Base-by-base conservation (phyloP, 1,140 invertebrate species). In the Euura lappo region DNA sequence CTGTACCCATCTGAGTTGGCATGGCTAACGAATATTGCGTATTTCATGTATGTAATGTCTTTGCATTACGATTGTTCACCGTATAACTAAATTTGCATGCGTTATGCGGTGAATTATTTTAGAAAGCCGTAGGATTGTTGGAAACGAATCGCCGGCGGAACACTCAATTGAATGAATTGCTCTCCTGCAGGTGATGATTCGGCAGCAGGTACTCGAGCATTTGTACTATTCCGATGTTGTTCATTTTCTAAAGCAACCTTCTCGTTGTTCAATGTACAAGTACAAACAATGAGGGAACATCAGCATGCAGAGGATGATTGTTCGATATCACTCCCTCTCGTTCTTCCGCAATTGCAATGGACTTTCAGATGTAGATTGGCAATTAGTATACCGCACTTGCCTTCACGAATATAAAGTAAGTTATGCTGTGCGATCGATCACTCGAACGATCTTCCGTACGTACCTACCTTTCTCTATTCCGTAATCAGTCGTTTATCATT, bases 321-420 rank as follows among this genome's bases (percentile, higher is more conserved):
- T 75, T 44, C 60, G 69, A 70, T 68, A 7, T 60, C 43, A 70
- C 72, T 68, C 73, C 77, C 51, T 65, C 28, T 74, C 73, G 73
- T 72, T 1, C 73, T 65, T 78, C 68, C 47, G 28, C 6, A 11
- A 60, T 60, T 60, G 51, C 5, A 3, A 60, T 3, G 51, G 51
- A 11, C 4, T 6, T 60, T n/a, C 10, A 60, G 13, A 60, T 60
- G 3, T 60, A 4, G 51, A 60, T 60, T 6, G 13, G 51, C 51
- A 60, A 60, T 60, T 51, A 6, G 13, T n/a, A 60, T 11, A 60
- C 5, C 51, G 10, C 1, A 60, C 5, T 28, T 28, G 28, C 28
- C 28, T n/a, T n/a, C 51, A 60, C 3, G 51, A 5, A 60, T 60
- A 6, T 60, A 11, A n/a, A 60, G 8, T 28, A 28, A 28, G 28